These are phyloP conservation scores for Parapristionchus giblindavisi DNA, from an alignment of 2,888 invertebrate species.

Conservation along the genomic window DNA sequence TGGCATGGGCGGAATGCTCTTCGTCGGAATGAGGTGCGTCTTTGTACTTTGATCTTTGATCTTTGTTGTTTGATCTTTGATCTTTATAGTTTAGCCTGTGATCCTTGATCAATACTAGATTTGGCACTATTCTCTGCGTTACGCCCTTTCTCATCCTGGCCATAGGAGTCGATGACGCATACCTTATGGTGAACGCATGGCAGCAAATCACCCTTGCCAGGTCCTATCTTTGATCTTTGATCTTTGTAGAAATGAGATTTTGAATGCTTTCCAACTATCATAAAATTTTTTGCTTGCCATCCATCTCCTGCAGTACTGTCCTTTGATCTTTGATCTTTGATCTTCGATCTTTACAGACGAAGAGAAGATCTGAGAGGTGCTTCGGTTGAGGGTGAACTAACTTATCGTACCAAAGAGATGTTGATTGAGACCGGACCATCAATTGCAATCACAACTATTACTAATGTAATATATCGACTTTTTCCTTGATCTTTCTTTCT, in stretches of 20 bases:
- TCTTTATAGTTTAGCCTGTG: neutral
- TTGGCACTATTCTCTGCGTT: conserved; percentile 67
- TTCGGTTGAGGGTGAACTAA: conserved; percentile 43
- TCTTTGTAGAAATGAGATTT: neutral
- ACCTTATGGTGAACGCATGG: conserved; percentile 67
- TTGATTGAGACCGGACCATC: conserved; percentile 58
- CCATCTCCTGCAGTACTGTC: neutral
- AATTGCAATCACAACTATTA: conserved; percentile 66
- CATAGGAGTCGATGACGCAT: conserved; percentile 68
- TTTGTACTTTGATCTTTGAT: neutral
- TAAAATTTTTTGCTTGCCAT: neutral
- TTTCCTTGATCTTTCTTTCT: too few species aligned
- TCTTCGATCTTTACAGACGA: conserved; percentile 21
- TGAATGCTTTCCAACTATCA: neutral
- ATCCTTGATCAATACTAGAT: conserved; percentile 50
- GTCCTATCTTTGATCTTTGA: conserved; percentile 7
- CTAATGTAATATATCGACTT: conserved; percentile 50
- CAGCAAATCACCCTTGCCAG: conserved; percentile 56
- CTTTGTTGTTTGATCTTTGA: conserved; percentile 14
- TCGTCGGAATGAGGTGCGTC: conserved; percentile 55
- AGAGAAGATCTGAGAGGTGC: neutral
- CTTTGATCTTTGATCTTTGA: neutral
- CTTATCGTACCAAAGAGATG: conserved; percentile 52
- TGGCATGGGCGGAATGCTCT: conserved; percentile 58
- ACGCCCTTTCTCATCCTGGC: conserved; percentile 66